phyloP scores from a whole-genome alignment of 2,113 vertebrate genomes.

The Phyllostomus discolor region DNA sequence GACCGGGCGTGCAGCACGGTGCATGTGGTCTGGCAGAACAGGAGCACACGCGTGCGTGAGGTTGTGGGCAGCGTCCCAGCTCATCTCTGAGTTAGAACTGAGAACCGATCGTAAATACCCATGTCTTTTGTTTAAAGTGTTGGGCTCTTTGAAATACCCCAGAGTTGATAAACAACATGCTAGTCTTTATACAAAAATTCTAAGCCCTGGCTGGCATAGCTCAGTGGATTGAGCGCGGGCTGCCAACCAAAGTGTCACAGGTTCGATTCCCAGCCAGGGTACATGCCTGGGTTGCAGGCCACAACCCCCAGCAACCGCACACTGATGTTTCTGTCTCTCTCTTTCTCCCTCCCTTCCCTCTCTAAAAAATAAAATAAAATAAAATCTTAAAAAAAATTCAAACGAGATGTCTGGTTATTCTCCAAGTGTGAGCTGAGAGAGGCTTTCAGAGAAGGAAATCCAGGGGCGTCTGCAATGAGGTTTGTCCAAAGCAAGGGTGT shows the following conservation, averaged over 20 bases:
- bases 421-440: not conserved
- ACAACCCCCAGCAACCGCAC: too few relatives aligned
- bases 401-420: not conserved
- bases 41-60: rapidly evolving
- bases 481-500: not conserved
- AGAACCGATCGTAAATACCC: not conserved
- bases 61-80: rapidly evolving
- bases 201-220: too few relatives aligned
- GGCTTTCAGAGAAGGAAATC: not conserved
- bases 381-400: too few relatives aligned
- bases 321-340: too few relatives aligned
- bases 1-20: rapidly evolving
- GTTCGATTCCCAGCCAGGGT: too few relatives aligned
- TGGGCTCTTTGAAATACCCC: not conserved
- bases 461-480: not conserved
- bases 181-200: not conserved
- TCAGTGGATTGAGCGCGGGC: too few relatives aligned
- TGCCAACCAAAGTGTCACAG: too few relatives aligned
- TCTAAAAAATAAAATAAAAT: too few relatives aligned
- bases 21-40: not conserved
- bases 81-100: not conserved
- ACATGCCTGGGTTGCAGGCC: too few relatives aligned
- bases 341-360: too few relatives aligned
- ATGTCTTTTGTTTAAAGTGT: not conserved
- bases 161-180: not conserved